Evolutionary conservation across 2,797 vertebrate species (phyloP).

Genomic region (Pangasius larnaudii): DNA sequence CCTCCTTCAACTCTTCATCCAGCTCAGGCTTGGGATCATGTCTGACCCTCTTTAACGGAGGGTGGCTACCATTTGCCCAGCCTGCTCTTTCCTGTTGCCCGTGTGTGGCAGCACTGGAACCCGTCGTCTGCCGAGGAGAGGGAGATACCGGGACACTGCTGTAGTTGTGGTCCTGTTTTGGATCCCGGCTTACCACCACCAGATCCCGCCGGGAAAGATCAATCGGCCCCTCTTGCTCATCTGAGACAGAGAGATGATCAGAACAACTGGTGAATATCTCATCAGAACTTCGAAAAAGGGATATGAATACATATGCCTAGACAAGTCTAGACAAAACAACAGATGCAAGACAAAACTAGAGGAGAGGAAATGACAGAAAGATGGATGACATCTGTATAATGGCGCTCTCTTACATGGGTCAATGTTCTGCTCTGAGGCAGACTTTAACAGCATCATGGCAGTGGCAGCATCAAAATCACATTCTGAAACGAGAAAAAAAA

Average conservation of each 20-base stretch:
- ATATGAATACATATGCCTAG: not conserved
- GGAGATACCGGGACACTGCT: slow-evolving; percentile 89
- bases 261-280: not conserved
- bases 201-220: slow-evolving; percentile 81
- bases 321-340: slow-evolving; percentile 36
- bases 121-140: slow-evolving; percentile 53
- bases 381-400: slow-evolving; percentile 50
- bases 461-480: slow-evolving; percentile 99
- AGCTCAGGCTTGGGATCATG: slow-evolving; percentile 87
- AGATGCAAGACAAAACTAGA: slow-evolving; percentile 42
- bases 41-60: slow-evolving; percentile 75
- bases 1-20: slow-evolving; percentile 97
- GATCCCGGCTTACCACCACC: slow-evolving; percentile 85
- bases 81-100: slow-evolving; percentile 58
- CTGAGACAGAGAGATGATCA: slow-evolving; percentile 54
- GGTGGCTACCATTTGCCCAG: slow-evolving; percentile 81
- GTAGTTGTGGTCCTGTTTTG: slow-evolving; percentile 97
- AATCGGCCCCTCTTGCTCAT: slow-evolving; percentile 81
- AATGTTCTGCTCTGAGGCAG: slow-evolving; percentile 95
- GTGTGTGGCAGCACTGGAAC: slow-evolving; percentile 4
- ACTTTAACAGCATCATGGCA: slow-evolving; percentile 99
- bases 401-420: slow-evolving; percentile 89
- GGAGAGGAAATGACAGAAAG: slow-evolving; percentile 16
- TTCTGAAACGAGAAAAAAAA: slow-evolving; percentile 89
- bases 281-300: not conserved